Base-by-base conservation (phyloP, 2,888 invertebrate genomes). In the Lasioglossum figueresi region DNA sequence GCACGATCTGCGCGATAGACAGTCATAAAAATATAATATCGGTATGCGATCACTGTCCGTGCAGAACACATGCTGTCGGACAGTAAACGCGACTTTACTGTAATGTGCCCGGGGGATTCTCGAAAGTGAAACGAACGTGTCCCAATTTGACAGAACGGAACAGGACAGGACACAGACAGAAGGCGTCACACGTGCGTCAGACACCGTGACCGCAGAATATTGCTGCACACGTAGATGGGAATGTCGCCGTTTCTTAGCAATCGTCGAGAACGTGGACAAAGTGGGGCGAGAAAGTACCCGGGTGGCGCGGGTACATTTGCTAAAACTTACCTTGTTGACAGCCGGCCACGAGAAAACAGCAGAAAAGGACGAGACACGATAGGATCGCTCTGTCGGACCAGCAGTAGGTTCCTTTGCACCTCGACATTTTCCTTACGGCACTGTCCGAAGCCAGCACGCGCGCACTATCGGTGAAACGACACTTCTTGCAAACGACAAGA, bases 261-360 rank as follows among this genome's bases (percentile, higher is more conserved):
- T 59, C 12, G n/a, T 59, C 27, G 27, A 59, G 59, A 16, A 31
- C 31, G 16, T 4, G 63, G 63, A 12, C n/a, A n/a, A n/a, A 56
- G n/a, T 14, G 63, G 16, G 12, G 4, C 59, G 31, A 16, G 31
- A 31, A 63, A 63, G 59, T 63, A 4, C 27, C 59, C 27, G 8
- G 19, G 52, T 52, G 10, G 52, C 59, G 59, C 16, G 16, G 14
- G 5, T 63, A 14, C n/a, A 10, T 27, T 27, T 63, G 5, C 59
- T 31, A 0, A 72, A 72, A 23, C 31, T 16, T 79, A 91, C 90
- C 91, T 80, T 89, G 83, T 79, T 87, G 86, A 72, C 79, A 80
- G 80, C 52, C 56, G 16, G 63, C 45, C 37, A 72, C 59, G 12
- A 87, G 52, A 71, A 87, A 73, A 66, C 27, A 75, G 72, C 66